phyloP scores from a whole-genome alignment of 1,140 invertebrate genomes.

The Limonius californicus region DNA sequence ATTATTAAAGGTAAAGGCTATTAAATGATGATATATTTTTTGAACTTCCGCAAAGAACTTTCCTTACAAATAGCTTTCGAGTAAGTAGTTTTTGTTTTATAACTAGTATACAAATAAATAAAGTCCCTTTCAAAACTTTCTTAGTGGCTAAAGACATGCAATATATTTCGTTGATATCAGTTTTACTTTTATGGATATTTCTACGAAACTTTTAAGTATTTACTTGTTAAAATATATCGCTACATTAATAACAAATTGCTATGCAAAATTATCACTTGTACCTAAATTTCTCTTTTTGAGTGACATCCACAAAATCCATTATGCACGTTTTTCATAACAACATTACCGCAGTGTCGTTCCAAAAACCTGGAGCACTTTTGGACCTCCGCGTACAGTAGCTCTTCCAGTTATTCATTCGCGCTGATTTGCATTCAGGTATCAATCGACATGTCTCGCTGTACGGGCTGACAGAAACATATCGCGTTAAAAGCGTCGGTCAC shows the following conservation, averaged over 20 bases:
- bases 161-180: no score
- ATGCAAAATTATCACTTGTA: background rate
- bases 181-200: no score
- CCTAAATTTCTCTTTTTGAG: background rate
- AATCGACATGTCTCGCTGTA: background rate
- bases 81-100: no score
- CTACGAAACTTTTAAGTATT: background rate
- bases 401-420: background rate
- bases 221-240: background rate
- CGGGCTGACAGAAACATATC: background rate
- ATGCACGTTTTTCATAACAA: constrained; percentile 22
- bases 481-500: background rate
- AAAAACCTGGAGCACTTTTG: background rate
- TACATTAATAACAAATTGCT: background rate
- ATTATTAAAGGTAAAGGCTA: no score
- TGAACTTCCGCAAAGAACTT: no score
- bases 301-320: constrained; percentile 23
- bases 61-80: no score
- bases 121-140: no score
- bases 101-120: no score
- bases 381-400: background rate
- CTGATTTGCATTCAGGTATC: background rate
- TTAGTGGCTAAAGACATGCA: no score
- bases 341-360: background rate
- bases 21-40: no score